phyloP scores from a whole-genome alignment of 2,797 vertebrate species.

The Phrynocephalus guinanensis region DNA sequence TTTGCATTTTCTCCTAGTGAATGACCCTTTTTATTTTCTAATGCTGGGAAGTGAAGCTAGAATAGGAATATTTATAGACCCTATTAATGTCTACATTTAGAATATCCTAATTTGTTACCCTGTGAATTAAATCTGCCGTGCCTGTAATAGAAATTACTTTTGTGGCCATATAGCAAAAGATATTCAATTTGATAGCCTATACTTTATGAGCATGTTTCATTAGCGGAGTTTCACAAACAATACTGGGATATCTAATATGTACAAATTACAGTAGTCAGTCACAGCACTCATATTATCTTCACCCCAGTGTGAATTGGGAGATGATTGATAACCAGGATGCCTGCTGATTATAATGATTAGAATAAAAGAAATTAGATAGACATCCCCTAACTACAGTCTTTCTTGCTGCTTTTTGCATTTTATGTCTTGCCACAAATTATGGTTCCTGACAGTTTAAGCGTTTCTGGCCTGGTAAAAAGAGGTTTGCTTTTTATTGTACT shows the following conservation, averaged over 20 bases:
- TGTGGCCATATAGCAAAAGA: conserved; percentile 43
- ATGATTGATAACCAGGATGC: conserved; percentile 70
- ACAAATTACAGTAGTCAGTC: conserved; percentile 68
- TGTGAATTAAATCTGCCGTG: conserved; percentile 54
- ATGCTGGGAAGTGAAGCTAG: conserved; percentile 45
- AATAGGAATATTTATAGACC: conserved; percentile 40
- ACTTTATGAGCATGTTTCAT: conserved; percentile 62
- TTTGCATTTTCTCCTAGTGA: conserved; percentile 39
- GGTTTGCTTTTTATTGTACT: conserved; percentile 41
- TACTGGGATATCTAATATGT: conserved; percentile 63
- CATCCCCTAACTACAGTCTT: conserved; percentile 49
- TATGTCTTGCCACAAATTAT: conserved; percentile 42
- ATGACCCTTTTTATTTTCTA: conserved; percentile 40
- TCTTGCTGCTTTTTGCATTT: conserved; percentile 53
- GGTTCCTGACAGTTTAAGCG: conserved; percentile 42
- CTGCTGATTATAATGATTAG: conserved; percentile 74
- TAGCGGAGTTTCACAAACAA: conserved; percentile 62
- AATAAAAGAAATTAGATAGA: conserved; percentile 71
- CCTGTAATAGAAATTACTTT: conserved; percentile 43
- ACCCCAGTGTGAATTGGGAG: conserved; percentile 63
- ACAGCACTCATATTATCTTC: conserved; percentile 60
- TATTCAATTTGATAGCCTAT: conserved; percentile 46
- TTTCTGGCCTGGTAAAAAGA: conserved; percentile 39
- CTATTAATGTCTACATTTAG: conserved; percentile 37
- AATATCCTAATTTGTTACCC: conserved; percentile 53